Evolutionary conservation across 2,113 vertebrate species (phyloP).

Genomic region (Callithrix jacchus): DNA sequence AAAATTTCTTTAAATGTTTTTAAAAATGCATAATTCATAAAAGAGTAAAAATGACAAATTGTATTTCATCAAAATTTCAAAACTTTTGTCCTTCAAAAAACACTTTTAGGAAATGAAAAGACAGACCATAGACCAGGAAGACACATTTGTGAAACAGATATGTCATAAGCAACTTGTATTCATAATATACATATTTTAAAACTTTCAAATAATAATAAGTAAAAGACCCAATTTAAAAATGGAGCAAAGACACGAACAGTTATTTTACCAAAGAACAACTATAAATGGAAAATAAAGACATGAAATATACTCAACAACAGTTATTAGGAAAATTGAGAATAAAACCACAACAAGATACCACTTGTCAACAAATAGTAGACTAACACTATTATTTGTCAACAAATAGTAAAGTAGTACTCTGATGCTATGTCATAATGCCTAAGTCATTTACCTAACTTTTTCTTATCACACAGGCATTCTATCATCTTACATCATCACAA

Average conservation of each 20-base stretch:
- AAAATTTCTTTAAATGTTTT: no score
- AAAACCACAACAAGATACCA: background rate
- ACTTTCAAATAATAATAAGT: background rate
- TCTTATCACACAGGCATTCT: background rate
- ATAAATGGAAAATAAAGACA: background rate
- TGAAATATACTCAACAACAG: background rate
- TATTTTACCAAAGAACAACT: background rate
- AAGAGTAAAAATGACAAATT: background rate
- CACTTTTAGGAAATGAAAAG: background rate
- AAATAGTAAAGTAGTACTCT: background rate
- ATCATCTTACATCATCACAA: background rate
- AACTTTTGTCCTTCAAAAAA: background rate
- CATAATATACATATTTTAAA: background rate
- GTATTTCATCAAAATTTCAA: background rate
- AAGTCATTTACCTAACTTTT: background rate
- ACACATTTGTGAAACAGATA: background rate
- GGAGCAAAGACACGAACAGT: background rate
- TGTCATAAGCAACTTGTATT: background rate
- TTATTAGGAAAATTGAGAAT: background rate
- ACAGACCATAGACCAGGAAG: background rate
- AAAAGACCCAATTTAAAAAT: background rate
- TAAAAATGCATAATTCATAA: background rate
- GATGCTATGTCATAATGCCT: background rate
- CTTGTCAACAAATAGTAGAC: no score
- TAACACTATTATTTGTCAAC: no score